These are phyloP conservation scores for Pemphredon lugubris DNA, from an alignment of 2,888 invertebrate genomes.

Conservation along the genomic window DNA sequence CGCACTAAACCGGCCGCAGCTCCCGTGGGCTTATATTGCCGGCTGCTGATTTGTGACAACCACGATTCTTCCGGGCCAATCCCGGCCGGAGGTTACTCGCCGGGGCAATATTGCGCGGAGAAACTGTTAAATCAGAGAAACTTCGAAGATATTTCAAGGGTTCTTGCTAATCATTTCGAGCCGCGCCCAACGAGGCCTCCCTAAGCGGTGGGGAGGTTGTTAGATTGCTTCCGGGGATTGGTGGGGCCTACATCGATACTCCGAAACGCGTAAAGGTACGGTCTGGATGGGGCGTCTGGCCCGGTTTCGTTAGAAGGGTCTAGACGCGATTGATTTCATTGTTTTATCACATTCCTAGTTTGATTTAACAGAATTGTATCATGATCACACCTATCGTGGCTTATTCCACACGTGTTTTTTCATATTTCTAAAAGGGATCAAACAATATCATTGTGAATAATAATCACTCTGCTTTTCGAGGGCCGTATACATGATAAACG, in stretches of 20 bases:
- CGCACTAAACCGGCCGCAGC: slow-evolving; percentile 49
- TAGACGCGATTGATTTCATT: no score
- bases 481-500: no score
- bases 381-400: no score
- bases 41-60: slow-evolving; percentile 64
- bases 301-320: no score
- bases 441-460: no score
- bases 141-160: slow-evolving; percentile 57
- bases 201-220: slow-evolving; percentile 3
- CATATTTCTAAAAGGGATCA: no score
- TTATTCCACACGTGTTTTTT: no score
- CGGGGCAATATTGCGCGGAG: slow-evolving; percentile 45
- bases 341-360: no score
- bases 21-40: slow-evolving; percentile 59
- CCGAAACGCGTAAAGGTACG: no score
- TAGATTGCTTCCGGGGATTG: slow-evolving; percentile 15
- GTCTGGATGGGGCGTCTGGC: no score
- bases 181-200: slow-evolving; percentile 15
- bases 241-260: background rate
- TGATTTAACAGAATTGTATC: no score
- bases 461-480: no score
- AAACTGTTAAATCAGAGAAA: slow-evolving; percentile 65
- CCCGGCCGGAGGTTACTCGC: slow-evolving; percentile 18
- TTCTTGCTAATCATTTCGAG: slow-evolving; percentile 54
- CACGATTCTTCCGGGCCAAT: slow-evolving; percentile 59